Evolutionary conservation across 2,797 vertebrate genomes (phyloP), one percentile per base, ranked within the genome.

Genomic region (Syndactyla subalaris): DNA sequence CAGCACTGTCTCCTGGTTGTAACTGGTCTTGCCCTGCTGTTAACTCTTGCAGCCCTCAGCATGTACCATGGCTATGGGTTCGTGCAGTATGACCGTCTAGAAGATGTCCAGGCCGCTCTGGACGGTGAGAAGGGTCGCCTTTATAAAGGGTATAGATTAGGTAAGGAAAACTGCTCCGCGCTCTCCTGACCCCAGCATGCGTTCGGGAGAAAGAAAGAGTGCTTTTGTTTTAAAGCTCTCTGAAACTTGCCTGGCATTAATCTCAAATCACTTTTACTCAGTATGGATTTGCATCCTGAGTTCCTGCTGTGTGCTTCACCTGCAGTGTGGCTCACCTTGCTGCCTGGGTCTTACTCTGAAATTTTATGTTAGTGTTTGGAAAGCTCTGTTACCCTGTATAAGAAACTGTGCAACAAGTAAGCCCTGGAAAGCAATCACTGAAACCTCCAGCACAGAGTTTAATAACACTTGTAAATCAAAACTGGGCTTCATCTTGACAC

Each of bases 121-220:
- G 97, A 98, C 93, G 98, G 98, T 97, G 98, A 99, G 98, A 99
- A 98, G 81, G 98, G 98, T 97, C 98, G 98, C 96, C 97, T 99
- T 98, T 99, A 98, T 98, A 98, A 98, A 99, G 97, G 98, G 97
- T 98, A 98, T 99, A 98, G 99, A 99, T 98, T 99, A 99, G 98
- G 98, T 99, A 98, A 99, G 98, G 93, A 96, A 92, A 96, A 55
- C 70, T 94, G 86, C 85, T 97, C 85, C 36, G 6, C 89, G 75
- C 80, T 96, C 85, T 95, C 70, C 84, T 93, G 95, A 76, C 91
- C 92, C 92, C 93, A 96, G 94, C 91, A 91, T 94, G 92, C 41
- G 4, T 95, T 91, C 63, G 34, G 49, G 66, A 75, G 95, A 88
- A 55, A 70, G 82, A 39, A 48, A 66, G 79, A 43, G 82, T 61